Conservation (phyloP, 2,888 invertebrate species). For the Pammene fasciana region DNA sequence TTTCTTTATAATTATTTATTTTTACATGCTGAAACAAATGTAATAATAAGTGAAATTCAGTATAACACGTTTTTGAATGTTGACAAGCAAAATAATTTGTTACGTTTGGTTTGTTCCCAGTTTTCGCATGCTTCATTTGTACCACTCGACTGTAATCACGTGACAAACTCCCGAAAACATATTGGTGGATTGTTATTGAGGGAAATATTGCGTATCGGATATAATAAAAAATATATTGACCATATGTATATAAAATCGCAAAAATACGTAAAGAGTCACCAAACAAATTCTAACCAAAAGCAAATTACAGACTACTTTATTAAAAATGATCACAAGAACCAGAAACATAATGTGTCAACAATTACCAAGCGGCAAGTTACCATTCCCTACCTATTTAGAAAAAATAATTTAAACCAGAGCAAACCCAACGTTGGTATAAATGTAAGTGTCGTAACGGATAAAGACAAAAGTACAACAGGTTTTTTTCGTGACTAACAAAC, state of each 20-base stretch:
- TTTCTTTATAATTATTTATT: slow-evolving; percentile 3
- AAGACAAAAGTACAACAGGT: neutral
- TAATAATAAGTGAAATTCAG: neutral
- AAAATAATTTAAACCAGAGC: neutral
- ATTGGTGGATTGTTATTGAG: slow-evolving; percentile 9
- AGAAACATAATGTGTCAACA: neutral
- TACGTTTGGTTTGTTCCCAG: slow-evolving; percentile 17
- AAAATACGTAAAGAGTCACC: neutral
- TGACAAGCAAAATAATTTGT: slow-evolving; percentile 3
- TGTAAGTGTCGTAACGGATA: neutral
- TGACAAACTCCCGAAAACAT: neutral
- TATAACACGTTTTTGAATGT: slow-evolving; percentile 2
- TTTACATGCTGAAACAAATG: neutral
- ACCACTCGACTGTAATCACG: neutral
- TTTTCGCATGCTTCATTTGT: slow-evolving; percentile 6
- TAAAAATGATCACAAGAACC: neutral
- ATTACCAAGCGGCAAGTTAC: neutral
- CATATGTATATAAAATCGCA: neutral
- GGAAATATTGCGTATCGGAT: slow-evolving; percentile 20
- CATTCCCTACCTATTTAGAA: neutral
- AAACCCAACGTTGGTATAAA: neutral
- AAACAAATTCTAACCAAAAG: neutral
- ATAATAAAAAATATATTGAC: neutral
- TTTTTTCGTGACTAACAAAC: slow-evolving; percentile 14
- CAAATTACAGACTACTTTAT: slow-evolving; percentile 1